phyloP scores from a whole-genome alignment of 2,113 vertebrate species.

The Cepphus grylle region DNA sequence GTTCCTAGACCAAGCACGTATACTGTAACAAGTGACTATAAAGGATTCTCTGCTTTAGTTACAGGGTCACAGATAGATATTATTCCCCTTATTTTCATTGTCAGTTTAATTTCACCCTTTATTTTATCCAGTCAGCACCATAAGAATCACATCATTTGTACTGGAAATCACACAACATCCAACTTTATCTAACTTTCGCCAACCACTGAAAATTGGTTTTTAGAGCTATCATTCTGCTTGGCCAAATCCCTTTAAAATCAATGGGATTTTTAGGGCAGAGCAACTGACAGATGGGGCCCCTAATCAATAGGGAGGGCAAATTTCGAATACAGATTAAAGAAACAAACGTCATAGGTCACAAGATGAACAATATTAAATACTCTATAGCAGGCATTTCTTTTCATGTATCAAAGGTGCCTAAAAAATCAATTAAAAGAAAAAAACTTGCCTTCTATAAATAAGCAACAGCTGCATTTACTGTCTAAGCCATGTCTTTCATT shows the following conservation, averaged over 20 bases:
- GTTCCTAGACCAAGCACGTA: background rate
- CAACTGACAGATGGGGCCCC: background rate
- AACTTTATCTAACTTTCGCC: background rate
- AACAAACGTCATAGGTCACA: background rate
- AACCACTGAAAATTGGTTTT: background rate
- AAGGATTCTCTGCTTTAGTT: background rate
- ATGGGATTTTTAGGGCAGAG: constrained; percentile 6
- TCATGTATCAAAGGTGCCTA: background rate
- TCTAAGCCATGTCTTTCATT: background rate
- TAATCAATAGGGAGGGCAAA: background rate
- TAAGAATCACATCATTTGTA: background rate
- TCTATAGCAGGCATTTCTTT: background rate
- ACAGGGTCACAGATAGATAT: background rate
- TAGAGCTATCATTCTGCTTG: background rate
- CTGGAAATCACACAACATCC: background rate
- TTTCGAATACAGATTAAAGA: background rate
- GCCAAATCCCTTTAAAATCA: constrained; percentile 24
- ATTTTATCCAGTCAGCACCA: background rate
- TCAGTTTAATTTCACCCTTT: background rate
- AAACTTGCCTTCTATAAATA: background rate
- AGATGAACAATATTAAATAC: background rate
- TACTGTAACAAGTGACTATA: background rate
- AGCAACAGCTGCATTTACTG: background rate
- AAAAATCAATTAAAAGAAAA: background rate
- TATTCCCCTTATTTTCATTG: background rate